Conservation (phyloP, 2,797 vertebrate genomes). For the Peromyscus attwateri region DNA sequence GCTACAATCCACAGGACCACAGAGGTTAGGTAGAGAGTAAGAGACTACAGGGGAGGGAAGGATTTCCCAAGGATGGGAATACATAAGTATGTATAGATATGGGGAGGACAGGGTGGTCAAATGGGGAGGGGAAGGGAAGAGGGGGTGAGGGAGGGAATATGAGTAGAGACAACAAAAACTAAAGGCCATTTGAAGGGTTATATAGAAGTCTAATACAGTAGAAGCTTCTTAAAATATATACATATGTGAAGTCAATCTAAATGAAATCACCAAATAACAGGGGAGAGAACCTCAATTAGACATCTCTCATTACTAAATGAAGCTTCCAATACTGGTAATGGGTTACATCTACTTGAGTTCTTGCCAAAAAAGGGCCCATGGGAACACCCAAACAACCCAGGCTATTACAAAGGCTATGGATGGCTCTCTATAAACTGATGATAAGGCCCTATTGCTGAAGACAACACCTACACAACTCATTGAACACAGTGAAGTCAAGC, state of each 20-base stretch:
- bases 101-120: not conserved
- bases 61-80: not conserved
- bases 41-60: no score
- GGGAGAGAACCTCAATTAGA: not conserved
- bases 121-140: not conserved
- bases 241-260: not conserved
- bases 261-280: not conserved
- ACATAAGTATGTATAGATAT: not conserved
- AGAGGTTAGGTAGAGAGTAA: not conserved
- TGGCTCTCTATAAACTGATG: not conserved
- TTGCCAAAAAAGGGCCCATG: not conserved
- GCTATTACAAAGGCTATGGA: not conserved
- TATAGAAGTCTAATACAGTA: not conserved
- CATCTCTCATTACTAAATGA: not conserved
- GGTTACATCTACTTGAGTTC: not conserved
- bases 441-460: not conserved
- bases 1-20: not conserved
- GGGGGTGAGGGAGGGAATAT: not conserved
- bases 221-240: not conserved
- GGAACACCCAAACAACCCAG: not conserved
- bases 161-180: not conserved
- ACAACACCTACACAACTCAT: not conserved
- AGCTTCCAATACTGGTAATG: not conserved
- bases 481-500: not conserved
- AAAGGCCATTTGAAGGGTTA: not conserved